These are phyloP conservation scores for Agrochola litura DNA, from an alignment of 2,888 invertebrate genomes.

Conservation along the genomic window DNA sequence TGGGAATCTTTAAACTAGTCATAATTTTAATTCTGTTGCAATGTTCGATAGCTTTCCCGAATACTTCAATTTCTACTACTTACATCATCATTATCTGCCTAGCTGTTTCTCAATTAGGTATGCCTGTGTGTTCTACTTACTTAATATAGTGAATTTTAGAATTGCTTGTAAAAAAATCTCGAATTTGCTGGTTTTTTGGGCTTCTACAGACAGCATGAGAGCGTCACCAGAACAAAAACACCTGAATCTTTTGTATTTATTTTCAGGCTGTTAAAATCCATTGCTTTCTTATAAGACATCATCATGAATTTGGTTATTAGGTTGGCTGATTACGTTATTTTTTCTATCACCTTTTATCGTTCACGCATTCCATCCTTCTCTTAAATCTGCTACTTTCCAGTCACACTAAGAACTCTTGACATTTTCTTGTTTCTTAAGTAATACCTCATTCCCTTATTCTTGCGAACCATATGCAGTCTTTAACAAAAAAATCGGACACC, in stretches of 20 bases:
- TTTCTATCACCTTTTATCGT: background rate
- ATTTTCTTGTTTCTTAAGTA: background rate
- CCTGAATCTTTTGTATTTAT: background rate
- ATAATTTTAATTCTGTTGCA: conserved; percentile 19
- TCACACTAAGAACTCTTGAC: no score
- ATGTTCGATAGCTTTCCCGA: background rate
- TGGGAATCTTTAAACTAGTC: conserved; percentile 6
- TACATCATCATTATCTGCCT: background rate
- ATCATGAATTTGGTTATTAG: background rate
- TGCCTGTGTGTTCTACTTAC: background rate
- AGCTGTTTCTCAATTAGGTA: background rate
- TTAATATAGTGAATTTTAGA: background rate
- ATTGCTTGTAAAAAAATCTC: background rate
- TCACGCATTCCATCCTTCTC: background rate
- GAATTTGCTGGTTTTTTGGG: background rate
- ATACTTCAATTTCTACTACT: background rate
- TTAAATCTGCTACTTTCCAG: no score
- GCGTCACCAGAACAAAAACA: background rate
- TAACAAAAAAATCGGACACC: background rate
- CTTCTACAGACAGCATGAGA: background rate
- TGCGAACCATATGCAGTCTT: background rate
- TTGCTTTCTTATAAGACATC: background rate
- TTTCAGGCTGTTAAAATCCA: background rate
- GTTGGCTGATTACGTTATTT: background rate
- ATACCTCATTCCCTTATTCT: background rate